Evolutionary conservation across 2,113 vertebrate species (phyloP).

Genomic region (Panthera leo): DNA sequence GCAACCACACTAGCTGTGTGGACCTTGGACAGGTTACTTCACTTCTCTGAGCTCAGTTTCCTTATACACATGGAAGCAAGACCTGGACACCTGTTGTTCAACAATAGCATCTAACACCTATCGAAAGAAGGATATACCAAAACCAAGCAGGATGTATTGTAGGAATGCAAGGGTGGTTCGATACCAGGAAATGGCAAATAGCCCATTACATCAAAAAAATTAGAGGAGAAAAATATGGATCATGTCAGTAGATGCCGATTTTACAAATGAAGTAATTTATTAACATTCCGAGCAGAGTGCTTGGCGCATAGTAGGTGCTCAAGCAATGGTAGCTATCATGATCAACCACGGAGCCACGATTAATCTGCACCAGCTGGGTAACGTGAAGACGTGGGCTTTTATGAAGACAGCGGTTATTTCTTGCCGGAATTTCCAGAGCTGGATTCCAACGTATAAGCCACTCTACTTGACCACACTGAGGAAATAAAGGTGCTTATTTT

Average conservation of each 20-base stretch:
- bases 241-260: neutral
- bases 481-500: slow-evolving; percentile 38
- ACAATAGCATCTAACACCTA: neutral
- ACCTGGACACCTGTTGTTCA: neutral
- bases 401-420: neutral
- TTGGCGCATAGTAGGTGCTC: neutral
- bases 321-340: neutral
- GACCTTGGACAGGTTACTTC: neutral
- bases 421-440: neutral
- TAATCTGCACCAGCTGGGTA: neutral
- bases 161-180: neutral
- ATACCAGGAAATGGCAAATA: neutral
- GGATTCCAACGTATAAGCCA: neutral
- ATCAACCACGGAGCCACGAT: neutral
- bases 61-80: neutral
- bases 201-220: neutral
- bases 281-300: neutral
- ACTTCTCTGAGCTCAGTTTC: neutral
- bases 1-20: neutral
- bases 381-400: neutral
- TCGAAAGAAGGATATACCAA: neutral
- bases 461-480: neutral
- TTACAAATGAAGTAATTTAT: neutral
- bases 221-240: neutral
- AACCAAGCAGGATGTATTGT: neutral